phyloP scores from a whole-genome alignment of 64 coral and sea anemone species.

The Porites lutea region DNA sequence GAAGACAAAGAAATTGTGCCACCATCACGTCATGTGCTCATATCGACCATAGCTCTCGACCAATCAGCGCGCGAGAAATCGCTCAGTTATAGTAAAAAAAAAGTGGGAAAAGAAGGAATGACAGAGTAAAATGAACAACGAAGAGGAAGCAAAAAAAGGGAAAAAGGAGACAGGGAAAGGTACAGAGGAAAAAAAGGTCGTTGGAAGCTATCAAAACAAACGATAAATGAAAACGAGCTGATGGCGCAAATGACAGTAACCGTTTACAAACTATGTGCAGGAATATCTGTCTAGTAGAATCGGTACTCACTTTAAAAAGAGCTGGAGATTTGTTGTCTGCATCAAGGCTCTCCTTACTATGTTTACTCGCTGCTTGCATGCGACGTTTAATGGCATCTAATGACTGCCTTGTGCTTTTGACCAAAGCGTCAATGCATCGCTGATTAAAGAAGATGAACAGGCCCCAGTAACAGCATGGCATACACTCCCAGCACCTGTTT shows the following conservation, averaged over 20 bases:
- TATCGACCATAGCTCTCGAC: too few species aligned
- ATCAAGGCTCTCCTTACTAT: constrained; percentile 44
- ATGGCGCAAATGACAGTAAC: not conserved
- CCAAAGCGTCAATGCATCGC: constrained; percentile 68
- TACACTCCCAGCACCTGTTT: constrained; percentile 96
- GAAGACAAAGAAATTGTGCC: too few species aligned
- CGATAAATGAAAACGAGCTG: not conserved
- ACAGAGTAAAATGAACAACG: not conserved
- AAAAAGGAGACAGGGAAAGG: not conserved
- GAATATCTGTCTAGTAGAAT: not conserved
- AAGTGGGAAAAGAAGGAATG: not conserved
- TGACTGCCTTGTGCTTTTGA: constrained; percentile 58
- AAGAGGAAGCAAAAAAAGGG: not conserved
- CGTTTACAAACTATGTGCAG: not conserved
- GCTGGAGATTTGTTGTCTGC: constrained; percentile 31
- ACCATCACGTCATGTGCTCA: too few species aligned
- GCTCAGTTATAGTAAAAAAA: not conserved
- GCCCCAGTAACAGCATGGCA: constrained; percentile 96
- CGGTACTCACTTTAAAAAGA: constrained; percentile 50
- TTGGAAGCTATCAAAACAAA: not conserved
- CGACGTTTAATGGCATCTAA: constrained; percentile 65
- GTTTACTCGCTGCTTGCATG: constrained; percentile 69
- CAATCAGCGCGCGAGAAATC: too few species aligned
- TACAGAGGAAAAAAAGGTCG: not conserved
- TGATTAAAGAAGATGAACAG: constrained; percentile 72